Percentiles rank a stretch among this genome's conserved stretches.
phyloP scores from a whole-genome alignment of 2,888 invertebrate genomes.

The Pelosia muscerda region DNA sequence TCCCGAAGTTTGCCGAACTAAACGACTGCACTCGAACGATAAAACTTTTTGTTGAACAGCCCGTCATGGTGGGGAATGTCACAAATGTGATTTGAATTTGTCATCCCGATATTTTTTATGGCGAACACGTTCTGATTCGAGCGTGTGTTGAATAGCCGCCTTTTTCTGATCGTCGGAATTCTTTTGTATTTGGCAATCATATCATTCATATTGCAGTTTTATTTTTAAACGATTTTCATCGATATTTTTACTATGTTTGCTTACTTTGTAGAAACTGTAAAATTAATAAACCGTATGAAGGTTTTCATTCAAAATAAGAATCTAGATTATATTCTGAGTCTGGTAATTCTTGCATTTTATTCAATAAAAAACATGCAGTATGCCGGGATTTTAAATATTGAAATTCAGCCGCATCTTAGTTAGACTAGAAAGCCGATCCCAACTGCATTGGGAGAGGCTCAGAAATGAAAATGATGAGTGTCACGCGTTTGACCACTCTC shows the following conservation, averaged over 20 bases:
- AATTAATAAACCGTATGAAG: no score
- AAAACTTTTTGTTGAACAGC: conserved; percentile 44
- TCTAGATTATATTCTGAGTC: no score
- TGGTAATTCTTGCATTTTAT: no score
- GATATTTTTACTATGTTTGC: background rate
- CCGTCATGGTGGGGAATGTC: conserved; percentile 40
- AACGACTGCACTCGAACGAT: conserved; percentile 47
- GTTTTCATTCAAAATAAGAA: no score
- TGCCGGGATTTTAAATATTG: no score
- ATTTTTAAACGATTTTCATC: background rate
- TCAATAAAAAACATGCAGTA: no score
- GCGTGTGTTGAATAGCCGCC: conserved; percentile 43
- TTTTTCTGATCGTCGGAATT: conserved; percentile 28
- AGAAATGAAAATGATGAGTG: no score
- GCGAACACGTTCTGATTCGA: conserved; percentile 44
- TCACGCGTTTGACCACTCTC: no score
- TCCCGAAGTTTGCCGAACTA: conserved; percentile 28
- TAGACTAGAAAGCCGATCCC: no score
- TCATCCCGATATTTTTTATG: conserved; percentile 51
- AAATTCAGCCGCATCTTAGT: no score
- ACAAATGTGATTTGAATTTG: conserved; percentile 56
- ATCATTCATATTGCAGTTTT: background rate
- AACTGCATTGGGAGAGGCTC: no score
- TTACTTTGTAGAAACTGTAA: background rate
- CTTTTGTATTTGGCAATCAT: conserved; percentile 24